A percentile compares a stretch with the other conserved stretches of the same genome.
These are phyloP conservation scores for Drosophila tristis DNA, from an alignment of 1,140 invertebrate genomes.

Conservation along the genomic window DNA sequence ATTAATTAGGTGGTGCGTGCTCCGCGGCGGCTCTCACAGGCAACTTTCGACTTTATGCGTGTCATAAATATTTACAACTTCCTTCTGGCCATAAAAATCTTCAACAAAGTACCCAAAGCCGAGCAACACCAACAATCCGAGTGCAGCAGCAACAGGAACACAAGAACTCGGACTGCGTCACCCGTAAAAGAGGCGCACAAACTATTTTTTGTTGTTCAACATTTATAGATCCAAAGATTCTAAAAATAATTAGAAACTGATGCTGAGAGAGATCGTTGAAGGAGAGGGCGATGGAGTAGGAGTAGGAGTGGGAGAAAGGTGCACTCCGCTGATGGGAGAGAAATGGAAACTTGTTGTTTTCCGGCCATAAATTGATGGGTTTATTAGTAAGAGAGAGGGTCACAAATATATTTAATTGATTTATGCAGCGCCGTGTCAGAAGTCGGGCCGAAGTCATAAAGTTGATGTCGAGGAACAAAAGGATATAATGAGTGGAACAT, in stretches of 20 bases:
- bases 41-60: constrained; percentile 62
- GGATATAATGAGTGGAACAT: constrained; percentile 50
- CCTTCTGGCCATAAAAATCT: constrained; percentile 68
- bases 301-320: constrained; percentile 3
- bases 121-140: background rate
- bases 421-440: constrained; percentile 56
- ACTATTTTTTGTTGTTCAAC: constrained; percentile 38
- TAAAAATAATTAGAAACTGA: constrained; percentile 57
- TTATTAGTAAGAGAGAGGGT: constrained; percentile 50
- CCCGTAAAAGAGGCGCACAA: constrained; percentile 31
- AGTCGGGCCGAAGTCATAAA: constrained; percentile 27
- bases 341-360: constrained; percentile 60
- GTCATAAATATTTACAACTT: constrained; percentile 78
- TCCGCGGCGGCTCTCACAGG: constrained; percentile 21
- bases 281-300: background rate
- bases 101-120: constrained; percentile 41
- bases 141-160: background rate
- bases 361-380: constrained; percentile 60
- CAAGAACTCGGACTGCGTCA: constrained; percentile 30
- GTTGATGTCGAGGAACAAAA: constrained; percentile 29
- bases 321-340: background rate
- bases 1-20: constrained; percentile 73
- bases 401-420: constrained; percentile 71
- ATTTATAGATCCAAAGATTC: constrained; percentile 54
- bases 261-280: background rate